Percentiles rank a stretch among this genome's conserved stretches.
phyloP scores from a whole-genome alignment of 2,113 vertebrate species.

The Pelmatolapia mariae region DNA sequence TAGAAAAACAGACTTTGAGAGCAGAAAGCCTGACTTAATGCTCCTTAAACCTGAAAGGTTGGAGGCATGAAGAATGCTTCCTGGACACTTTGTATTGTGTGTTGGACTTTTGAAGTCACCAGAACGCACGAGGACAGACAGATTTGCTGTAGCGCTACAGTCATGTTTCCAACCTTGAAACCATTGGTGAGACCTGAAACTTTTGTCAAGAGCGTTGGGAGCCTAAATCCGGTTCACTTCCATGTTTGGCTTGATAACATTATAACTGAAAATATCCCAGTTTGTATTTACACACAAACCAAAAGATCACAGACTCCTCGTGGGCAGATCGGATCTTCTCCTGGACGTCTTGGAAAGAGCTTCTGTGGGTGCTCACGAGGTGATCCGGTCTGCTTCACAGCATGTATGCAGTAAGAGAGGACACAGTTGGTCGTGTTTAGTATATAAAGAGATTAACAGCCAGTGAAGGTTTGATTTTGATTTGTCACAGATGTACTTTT shows the following conservation, averaged over 20 bases:
- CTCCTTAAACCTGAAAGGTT: not conserved
- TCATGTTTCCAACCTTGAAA: not conserved
- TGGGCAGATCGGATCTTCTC: not conserved
- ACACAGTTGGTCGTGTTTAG: not conserved
- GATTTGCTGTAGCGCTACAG: not conserved
- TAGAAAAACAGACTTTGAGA: not conserved
- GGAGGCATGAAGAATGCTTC: not conserved
- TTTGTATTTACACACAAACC: not conserved
- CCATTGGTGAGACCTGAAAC: not conserved
- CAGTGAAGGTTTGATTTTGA: not conserved
- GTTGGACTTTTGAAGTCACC: not conserved
- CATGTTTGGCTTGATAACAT: not conserved
- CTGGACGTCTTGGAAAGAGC: not conserved
- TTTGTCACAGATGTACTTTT: conserved; percentile 1
- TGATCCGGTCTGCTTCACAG: not conserved
- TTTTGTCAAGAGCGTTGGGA: not conserved
- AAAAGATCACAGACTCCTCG: not conserved
- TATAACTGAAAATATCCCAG: not conserved
- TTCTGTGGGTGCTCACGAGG: not conserved
- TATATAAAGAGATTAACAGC: conserved; percentile 3
- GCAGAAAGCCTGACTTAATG: not conserved
- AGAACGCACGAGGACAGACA: not conserved
- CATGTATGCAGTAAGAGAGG: conserved; percentile 3
- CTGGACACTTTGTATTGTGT: not conserved
- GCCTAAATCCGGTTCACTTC: not conserved